Conservation (phyloP, 2,113 vertebrate species). For the Paradoxurus hermaphroditus region DNA sequence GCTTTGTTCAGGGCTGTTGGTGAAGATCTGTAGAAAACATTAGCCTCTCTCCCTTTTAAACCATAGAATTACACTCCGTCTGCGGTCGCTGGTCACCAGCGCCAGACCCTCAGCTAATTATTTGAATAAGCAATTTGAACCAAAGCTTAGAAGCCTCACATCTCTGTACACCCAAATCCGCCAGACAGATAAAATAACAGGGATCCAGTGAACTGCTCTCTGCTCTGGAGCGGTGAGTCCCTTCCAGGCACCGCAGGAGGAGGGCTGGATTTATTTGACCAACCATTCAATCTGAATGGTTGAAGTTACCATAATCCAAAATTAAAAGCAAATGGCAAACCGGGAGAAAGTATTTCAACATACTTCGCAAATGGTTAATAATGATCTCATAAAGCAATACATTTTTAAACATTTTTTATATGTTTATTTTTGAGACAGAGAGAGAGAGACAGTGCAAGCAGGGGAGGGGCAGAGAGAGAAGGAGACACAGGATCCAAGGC, state of each 20-base stretch:
- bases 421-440: too few relatives aligned
- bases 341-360: not conserved
- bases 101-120: not conserved
- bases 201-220: accelerated
- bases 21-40: not conserved
- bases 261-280: accelerated
- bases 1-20: too few relatives aligned
- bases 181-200: accelerated
- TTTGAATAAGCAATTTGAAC: not conserved
- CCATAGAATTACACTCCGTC: not conserved
- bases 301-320: not conserved
- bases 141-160: not conserved
- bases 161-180: not conserved
- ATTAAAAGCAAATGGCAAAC: not conserved
- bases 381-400: accelerated
- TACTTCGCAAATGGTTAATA: accelerated
- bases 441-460: too few relatives aligned
- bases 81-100: not conserved
- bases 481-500: too few relatives aligned
- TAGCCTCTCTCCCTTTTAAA: not conserved
- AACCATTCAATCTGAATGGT: accelerated
- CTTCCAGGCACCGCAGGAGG: not conserved
- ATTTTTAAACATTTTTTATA: not conserved
- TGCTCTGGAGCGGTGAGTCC: not conserved
- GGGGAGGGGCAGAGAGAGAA: too few relatives aligned